phyloP scores from a whole-genome alignment of 2,888 invertebrate species.

The Cheilosia grossa region DNA sequence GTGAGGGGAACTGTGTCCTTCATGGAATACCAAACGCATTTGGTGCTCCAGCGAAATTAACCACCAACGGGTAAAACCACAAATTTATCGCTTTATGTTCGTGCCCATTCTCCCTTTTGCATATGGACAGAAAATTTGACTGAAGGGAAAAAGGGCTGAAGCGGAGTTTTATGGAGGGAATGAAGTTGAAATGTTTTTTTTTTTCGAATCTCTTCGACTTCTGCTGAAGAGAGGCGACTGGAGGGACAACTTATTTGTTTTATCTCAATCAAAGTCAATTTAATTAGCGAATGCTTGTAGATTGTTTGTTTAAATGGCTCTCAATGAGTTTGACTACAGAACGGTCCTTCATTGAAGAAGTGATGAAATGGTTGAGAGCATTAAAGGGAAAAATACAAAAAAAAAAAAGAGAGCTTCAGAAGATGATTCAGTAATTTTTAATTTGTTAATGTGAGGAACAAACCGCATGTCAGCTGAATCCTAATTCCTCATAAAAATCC shows the following conservation, averaged over 20 bases:
- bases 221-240: neutral
- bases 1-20: neutral
- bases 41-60: neutral
- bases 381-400: too few relatives aligned
- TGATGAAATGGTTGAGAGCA: too few relatives aligned
- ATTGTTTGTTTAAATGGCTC: neutral
- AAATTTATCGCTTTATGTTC: neutral
- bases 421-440: too few relatives aligned
- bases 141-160: conserved; percentile 8
- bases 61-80: conserved; percentile 1
- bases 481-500: too few relatives aligned
- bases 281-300: neutral
- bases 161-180: conserved; percentile 4
- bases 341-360: too few relatives aligned
- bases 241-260: neutral
- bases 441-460: too few relatives aligned
- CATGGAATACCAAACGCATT: neutral
- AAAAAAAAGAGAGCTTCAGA: too few relatives aligned
- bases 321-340: neutral
- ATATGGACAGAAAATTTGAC: neutral
- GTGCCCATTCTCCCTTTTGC: neutral
- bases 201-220: neutral
- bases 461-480: too few relatives aligned
- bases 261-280: neutral
- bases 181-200: neutral